Conservation (phyloP, 2,888 invertebrate genomes). For the Atrina japonica region DNA sequence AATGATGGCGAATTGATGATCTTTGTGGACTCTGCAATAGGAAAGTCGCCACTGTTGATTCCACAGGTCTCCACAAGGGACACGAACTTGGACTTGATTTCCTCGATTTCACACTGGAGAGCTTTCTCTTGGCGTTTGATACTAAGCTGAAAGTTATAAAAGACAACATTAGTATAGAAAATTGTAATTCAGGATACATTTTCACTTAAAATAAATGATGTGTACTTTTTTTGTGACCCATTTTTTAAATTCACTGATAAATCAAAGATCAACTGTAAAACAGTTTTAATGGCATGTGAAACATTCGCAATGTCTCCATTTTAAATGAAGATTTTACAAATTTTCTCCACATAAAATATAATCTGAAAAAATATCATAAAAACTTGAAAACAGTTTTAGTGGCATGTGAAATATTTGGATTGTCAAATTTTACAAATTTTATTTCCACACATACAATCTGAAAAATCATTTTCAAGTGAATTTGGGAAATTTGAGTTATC, state of each 20-base stretch:
- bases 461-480: no score
- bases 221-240: no score
- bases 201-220: no score
- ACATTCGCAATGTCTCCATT: not conserved
- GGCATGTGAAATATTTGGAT: not conserved
- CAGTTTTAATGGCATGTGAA: no score
- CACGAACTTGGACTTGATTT: slow-evolving; percentile 65
- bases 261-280: not conserved
- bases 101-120: slow-evolving; percentile 65
- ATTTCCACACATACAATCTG: no score
- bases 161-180: slow-evolving; percentile 6
- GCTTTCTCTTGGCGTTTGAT: slow-evolving; percentile 63
- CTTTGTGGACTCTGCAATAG: slow-evolving; percentile 19
- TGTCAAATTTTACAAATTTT: not conserved
- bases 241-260: slow-evolving; percentile 1
- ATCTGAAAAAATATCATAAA: no score
- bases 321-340: not conserved
- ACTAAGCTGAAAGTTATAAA: slow-evolving; percentile 59
- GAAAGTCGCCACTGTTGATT: slow-evolving; percentile 58
- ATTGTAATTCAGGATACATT: no score
- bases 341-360: not conserved
- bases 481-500: no score
- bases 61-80: slow-evolving; percentile 66
- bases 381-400: not conserved
- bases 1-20: slow-evolving; percentile 47